phyloP scores from a whole-genome alignment of 1,140 invertebrate genomes.

The Lepidurus couesii region DNA sequence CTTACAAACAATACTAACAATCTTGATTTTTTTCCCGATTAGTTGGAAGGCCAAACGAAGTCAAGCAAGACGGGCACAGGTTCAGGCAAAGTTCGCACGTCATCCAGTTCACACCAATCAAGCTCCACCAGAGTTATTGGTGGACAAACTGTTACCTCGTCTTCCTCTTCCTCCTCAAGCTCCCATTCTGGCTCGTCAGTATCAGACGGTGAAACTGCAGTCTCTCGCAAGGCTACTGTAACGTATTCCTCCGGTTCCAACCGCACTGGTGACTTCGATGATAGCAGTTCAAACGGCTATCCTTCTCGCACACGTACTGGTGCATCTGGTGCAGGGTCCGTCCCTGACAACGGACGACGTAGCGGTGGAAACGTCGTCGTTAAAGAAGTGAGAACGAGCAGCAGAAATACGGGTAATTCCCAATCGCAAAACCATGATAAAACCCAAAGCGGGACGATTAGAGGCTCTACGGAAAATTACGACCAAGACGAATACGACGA shows the following conservation, averaged over 20 bases:
- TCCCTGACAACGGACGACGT: conserved; percentile 15
- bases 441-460: not conserved
- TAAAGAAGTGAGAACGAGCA: conserved; percentile 21
- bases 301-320: not conserved
- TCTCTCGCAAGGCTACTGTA: not conserved
- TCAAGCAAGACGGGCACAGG: conserved; percentile 24
- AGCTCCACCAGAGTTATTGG: not conserved
- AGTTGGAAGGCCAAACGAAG: not conserved
- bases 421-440: not conserved
- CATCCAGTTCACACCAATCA: not conserved
- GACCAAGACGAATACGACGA: conserved; percentile 27
- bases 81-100: conserved; percentile 19
- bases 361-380: not conserved
- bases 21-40: not conserved
- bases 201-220: not conserved
- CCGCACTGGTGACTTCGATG: not conserved
- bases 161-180: conserved; percentile 23
- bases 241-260: not conserved
- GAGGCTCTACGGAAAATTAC: not conserved
- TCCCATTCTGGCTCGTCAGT: not conserved
- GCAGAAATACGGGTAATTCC: not conserved
- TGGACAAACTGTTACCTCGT: not conserved
- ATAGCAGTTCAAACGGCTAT: not conserved
- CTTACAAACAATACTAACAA: not conserved
- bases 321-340: not conserved